Evolutionary conservation across 2,797 vertebrate genomes (phyloP), one percentile per base, ranked within the genome.

Genomic region (Peromyscus eremicus): DNA sequence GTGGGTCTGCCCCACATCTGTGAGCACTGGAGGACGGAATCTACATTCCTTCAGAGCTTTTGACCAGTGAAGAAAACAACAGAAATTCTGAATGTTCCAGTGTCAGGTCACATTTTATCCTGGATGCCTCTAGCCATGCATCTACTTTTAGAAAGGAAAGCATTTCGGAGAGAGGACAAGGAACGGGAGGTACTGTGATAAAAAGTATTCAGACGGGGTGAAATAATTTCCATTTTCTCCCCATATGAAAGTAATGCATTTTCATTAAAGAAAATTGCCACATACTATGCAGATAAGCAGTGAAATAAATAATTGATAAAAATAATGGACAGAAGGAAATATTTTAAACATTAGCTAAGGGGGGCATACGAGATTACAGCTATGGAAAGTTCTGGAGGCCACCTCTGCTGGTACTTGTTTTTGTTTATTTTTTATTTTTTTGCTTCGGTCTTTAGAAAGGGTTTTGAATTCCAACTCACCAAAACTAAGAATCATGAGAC

Each of bases 31-130:
- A 77, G 25, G 82, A 29, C 27, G 76, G 83, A 77, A 84, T 70
- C 95, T 94, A 70, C 70, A 40, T 68, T 70, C 60, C 92, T 96
- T 81, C 52, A 77, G 82, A 86, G 70, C 17, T 93, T 92, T 40
- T 66, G 70, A 92, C 55, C 43, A 93, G 66, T 16, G 76, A 77
- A 87, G 95, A 76, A 95, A 96, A 95, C 43, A 95, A 89, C 19
- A n/a, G 40, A 52, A 92, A 92, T 19, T 14, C 57, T 62, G 82
- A 57, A 66, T 71, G 89, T 88, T 85, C 60, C n/a, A 91, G 75
- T 23, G 55, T 73, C 34, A 87, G 73, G 86, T 57, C 57, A 62
- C 23, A 80, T 64, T 89, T 83, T 71, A 77, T 86, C 27, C 75
- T 60, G 37, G 82, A 79, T 57, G 21, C 77, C 91, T 94, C 70